A percentile compares a stretch with the other conserved stretches of the same genome.
These are phyloP conservation scores for Nanorana parkeri DNA, from an alignment of 2,113 vertebrate genomes.

Conservation along the genomic window DNA sequence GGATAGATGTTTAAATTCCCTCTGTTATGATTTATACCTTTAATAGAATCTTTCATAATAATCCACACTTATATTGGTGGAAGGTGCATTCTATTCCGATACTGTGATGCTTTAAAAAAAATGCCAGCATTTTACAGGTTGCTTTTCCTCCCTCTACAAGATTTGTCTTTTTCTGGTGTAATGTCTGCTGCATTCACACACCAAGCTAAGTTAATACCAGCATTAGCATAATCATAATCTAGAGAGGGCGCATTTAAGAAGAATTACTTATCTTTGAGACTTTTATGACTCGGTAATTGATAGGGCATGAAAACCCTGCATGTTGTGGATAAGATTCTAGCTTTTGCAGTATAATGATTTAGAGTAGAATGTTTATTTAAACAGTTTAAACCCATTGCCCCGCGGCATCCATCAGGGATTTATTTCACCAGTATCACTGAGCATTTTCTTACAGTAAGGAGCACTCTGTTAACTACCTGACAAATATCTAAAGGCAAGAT, in stretches of 20 bases:
- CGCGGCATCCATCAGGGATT: slow-evolving; percentile 10
- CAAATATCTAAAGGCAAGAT: not conserved
- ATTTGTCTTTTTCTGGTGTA: not conserved
- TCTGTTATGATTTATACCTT: too few species aligned
- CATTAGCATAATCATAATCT: slow-evolving; percentile 15
- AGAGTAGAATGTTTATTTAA: slow-evolving; percentile 29
- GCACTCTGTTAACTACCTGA: slow-evolving; percentile 5
- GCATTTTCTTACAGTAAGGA: not conserved
- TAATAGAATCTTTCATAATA: too few species aligned
- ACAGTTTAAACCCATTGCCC: slow-evolving; percentile 44
- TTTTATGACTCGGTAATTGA: slow-evolving; percentile 40
- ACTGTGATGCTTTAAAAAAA: too few species aligned
- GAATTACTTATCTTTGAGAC: slow-evolving; percentile 40
- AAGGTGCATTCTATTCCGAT: too few species aligned
- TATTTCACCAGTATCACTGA: slow-evolving; percentile 21
- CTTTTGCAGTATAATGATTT: slow-evolving; percentile 21
- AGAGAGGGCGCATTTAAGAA: slow-evolving; percentile 12
- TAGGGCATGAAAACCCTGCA: not conserved
- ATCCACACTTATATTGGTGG: too few species aligned
- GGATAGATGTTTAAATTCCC: too few species aligned
- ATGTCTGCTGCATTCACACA: not conserved
- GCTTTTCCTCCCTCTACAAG: too few species aligned
- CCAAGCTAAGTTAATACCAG: not conserved
- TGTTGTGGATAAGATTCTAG: slow-evolving; percentile 11
- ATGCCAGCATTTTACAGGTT: too few species aligned